phyloP scores from a whole-genome alignment of 2,888 invertebrate species.

The Stomorhina lunata region DNA sequence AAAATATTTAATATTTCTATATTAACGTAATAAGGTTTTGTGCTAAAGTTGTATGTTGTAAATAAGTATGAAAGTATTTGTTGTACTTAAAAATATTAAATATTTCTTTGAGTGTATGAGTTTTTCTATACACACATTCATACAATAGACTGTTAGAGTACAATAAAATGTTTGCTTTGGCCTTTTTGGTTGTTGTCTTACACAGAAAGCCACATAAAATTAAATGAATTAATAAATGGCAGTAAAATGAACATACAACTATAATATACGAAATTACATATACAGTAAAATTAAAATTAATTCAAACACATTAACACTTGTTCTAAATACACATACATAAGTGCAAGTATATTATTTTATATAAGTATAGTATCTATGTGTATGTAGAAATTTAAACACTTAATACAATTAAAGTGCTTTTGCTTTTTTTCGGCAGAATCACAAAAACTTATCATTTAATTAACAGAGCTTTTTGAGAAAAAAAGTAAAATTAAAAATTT shows the following conservation, averaged over 20 bases:
- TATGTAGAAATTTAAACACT: conserved; percentile 5
- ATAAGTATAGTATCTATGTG: neutral
- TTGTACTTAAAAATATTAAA: conserved; percentile 54
- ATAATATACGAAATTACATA: neutral
- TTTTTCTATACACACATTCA: neutral
- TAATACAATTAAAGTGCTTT: conserved; percentile 18
- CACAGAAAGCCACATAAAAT: conserved; percentile 40
- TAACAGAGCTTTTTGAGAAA: conserved; percentile 23
- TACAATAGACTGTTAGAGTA: conserved; percentile 30
- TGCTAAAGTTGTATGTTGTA: conserved; percentile 30
- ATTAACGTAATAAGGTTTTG: conserved; percentile 54
- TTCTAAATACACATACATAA: neutral
- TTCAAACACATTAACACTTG: neutral
- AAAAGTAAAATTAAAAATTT: conserved; percentile 51
- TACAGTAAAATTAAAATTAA: neutral
- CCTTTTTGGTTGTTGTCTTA: conserved; percentile 31
- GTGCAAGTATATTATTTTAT: neutral
- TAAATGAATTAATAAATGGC: conserved; percentile 56
- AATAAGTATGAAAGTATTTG: neutral
- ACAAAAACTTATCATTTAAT: conserved; percentile 57
- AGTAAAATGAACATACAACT: conserved; percentile 43
- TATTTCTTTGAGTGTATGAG: neutral
- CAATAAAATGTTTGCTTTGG: conserved; percentile 54
- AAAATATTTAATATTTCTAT: too few relatives aligned
- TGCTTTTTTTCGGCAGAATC: neutral